Percentiles rank a stretch among this genome's conserved stretches.
Conservation (phyloP, 2,797 vertebrate genomes). For the Chloroceryle amazona region DNA sequence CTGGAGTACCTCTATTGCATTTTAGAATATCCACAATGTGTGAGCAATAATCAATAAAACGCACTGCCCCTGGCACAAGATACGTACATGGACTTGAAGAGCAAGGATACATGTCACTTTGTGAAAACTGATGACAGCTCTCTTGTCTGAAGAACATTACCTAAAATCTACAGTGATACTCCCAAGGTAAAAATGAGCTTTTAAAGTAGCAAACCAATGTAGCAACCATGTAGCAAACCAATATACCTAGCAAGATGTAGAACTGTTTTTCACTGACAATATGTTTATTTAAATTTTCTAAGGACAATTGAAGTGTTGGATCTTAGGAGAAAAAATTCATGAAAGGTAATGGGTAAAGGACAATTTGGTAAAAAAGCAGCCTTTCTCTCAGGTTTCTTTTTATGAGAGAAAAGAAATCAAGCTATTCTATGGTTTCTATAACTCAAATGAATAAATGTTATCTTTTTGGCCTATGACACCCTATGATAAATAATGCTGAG, state of each 20-base stretch:
- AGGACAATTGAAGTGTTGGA: background rate
- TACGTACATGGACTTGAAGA: fast-evolving
- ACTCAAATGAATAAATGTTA: background rate
- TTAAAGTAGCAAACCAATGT: background rate
- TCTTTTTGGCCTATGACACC: background rate
- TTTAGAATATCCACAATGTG: background rate
- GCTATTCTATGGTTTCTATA: background rate
- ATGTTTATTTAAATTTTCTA: background rate
- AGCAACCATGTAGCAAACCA: background rate
- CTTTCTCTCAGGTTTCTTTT: background rate
- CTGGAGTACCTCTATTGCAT: background rate
- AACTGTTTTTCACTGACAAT: background rate
- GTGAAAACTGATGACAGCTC: background rate
- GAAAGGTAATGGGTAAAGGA: background rate
- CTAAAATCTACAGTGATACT: background rate
- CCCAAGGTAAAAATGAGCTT: background rate
- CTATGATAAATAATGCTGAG: background rate
- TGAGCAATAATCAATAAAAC: background rate
- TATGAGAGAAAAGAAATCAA: background rate
- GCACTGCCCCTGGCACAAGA: background rate
- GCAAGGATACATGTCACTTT: background rate
- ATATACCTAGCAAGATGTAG: background rate
- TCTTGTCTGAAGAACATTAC: background rate
- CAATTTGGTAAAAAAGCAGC: background rate
- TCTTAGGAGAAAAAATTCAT: background rate